phyloP scores from a whole-genome alignment of 2,113 vertebrate genomes.

The Menura novaehollandiae region DNA sequence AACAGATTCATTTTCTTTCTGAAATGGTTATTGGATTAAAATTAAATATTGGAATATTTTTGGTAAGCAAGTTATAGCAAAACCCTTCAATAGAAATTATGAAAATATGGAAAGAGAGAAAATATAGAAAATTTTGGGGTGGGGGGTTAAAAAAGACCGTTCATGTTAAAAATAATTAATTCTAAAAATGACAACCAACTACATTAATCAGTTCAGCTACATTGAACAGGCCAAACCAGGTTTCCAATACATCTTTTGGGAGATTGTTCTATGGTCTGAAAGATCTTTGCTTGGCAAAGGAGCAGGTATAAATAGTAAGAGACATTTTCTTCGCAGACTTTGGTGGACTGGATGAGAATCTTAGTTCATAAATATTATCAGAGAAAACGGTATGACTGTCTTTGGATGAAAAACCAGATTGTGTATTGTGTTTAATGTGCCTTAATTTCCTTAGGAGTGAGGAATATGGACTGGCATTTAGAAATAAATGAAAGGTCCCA shows the following conservation, averaged over 20 bases:
- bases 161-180: neutral
- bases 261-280: neutral
- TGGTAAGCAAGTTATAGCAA: neutral
- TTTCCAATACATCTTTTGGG: neutral
- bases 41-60: slow-evolving; percentile 11
- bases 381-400: neutral
- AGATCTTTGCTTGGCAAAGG: neutral
- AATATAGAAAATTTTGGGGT: neutral
- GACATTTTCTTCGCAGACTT: neutral
- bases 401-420: neutral
- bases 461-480: neutral
- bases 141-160: neutral
- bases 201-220: neutral
- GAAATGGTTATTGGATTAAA: slow-evolving; percentile 40
- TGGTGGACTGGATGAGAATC: neutral
- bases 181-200: neutral
- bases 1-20: slow-evolving; percentile 4
- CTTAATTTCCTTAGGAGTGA: neutral
- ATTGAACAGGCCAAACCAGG: neutral
- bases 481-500: neutral
- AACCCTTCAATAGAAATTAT: neutral
- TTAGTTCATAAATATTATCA: neutral
- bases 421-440: neutral
- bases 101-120: neutral
- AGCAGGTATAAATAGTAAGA: neutral